Percentiles rank a stretch among this genome's conserved stretches.
Conservation (phyloP, 2,797 vertebrate species). For the Acipenser ruthenus region DNA sequence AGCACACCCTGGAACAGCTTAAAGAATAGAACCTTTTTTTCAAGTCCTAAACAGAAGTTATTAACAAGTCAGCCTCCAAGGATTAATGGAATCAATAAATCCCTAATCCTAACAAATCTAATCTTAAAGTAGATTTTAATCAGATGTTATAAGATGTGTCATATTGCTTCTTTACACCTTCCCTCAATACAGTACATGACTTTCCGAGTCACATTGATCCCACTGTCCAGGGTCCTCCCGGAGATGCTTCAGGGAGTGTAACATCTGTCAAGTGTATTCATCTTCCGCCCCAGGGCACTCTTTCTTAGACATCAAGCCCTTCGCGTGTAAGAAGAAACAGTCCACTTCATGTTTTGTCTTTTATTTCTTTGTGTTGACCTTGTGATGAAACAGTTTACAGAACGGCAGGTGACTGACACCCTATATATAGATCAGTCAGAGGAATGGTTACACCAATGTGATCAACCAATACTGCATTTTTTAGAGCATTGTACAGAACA, state of each 20-base stretch:
- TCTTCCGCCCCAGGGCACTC: background rate
- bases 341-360: too few species aligned
- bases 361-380: too few species aligned
- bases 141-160: slow-evolving; percentile 4
- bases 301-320: too few species aligned
- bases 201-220: slow-evolving; percentile 11
- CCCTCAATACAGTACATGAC: background rate
- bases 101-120: background rate
- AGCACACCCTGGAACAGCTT: too few species aligned
- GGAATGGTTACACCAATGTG: too few species aligned
- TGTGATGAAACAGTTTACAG: too few species aligned
- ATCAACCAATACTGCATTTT: too few species aligned
- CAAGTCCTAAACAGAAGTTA: slow-evolving; percentile 1
- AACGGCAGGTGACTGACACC: too few species aligned
- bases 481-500: too few species aligned
- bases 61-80: slow-evolving; percentile 7
- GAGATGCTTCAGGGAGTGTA: slow-evolving; percentile 5
- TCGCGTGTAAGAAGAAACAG: too few species aligned
- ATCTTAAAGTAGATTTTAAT: slow-evolving; percentile 8
- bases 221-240: background rate
- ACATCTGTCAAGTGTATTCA: slow-evolving; percentile 13
- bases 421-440: too few species aligned
- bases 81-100: slow-evolving; percentile 13
- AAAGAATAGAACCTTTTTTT: background rate
- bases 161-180: slow-evolving; percentile 8